Conservation (phyloP, 2,888 invertebrate genomes). For the Beris morrisii region DNA sequence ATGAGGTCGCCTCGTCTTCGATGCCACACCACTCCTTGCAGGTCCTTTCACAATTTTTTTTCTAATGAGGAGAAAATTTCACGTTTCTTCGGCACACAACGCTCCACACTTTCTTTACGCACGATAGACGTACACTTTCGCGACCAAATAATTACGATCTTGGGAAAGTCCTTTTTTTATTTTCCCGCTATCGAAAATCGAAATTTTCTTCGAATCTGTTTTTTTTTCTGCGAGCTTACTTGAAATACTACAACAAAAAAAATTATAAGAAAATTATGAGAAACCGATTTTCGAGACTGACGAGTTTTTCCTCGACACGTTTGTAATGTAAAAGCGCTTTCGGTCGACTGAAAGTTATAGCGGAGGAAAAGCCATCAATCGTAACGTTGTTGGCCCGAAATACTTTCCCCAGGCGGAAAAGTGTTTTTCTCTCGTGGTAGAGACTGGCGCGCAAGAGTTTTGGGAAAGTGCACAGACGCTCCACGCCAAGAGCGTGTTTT, state of each 20-base stretch:
- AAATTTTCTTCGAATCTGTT: no score
- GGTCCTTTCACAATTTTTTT: slow-evolving; percentile 4
- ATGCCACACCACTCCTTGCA: neutral
- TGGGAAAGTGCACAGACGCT: neutral
- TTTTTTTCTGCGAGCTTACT: slow-evolving; percentile 5
- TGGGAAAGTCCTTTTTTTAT: slow-evolving; percentile 5
- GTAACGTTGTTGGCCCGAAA: slow-evolving; percentile 1
- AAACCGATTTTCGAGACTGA: slow-evolving; percentile 19
- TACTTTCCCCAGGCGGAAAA: slow-evolving; percentile 16
- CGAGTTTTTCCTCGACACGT: slow-evolving; percentile 22
- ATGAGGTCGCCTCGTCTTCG: no score
- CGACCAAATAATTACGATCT: no score
- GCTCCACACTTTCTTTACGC: slow-evolving; percentile 13
- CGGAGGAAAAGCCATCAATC: slow-evolving; percentile 13
- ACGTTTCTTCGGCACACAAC: slow-evolving; percentile 8
- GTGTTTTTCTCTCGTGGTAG: slow-evolving; percentile 4
- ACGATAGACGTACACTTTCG: no score
- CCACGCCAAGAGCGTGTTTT: no score
- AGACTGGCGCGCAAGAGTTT: slow-evolving; percentile 15
- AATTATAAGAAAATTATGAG: slow-evolving; percentile 11
- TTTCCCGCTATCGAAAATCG: no score
- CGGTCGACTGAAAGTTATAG: slow-evolving; percentile 29
- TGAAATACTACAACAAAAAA: slow-evolving; percentile 18
- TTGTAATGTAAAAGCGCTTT: slow-evolving; percentile 23
- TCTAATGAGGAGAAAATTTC: no score